A percentile compares a stretch with the other conserved stretches of the same genome.
These are phyloP conservation scores for Drosophila neutralis DNA, from an alignment of 2,888 invertebrate genomes.

Conservation along the genomic window DNA sequence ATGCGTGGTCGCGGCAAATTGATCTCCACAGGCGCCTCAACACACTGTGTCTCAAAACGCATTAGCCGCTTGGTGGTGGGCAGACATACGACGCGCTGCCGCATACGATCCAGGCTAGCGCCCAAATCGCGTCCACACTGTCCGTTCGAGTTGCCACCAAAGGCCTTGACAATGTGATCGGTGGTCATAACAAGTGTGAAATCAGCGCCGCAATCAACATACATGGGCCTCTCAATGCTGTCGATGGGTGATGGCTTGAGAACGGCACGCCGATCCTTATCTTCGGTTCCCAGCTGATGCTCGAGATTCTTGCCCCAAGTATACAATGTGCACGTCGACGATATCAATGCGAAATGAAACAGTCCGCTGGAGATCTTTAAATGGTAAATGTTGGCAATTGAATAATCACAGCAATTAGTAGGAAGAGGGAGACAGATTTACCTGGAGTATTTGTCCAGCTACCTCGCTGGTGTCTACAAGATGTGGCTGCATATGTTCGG, in stretches of 20 bases:
- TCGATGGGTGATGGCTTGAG: slow-evolving; percentile 82
- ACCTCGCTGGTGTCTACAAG: slow-evolving; percentile 88
- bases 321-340: slow-evolving; percentile 89
- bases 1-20: slow-evolving; percentile 84
- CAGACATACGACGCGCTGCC: slow-evolving; percentile 83
- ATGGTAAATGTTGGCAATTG: background rate
- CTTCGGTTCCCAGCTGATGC: slow-evolving; percentile 91
- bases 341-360: slow-evolving; percentile 92
- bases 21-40: slow-evolving; percentile 83
- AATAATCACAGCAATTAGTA: background rate
- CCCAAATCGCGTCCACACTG: slow-evolving; percentile 84
- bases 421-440: slow-evolving; percentile 65
- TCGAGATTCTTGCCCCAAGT: slow-evolving; percentile 96
- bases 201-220: slow-evolving; percentile 85
- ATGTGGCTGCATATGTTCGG: slow-evolving; percentile 87
- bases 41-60: slow-evolving; percentile 84
- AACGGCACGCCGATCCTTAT: slow-evolving; percentile 83
- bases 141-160: slow-evolving; percentile 85
- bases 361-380: slow-evolving; percentile 89
- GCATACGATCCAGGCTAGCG: slow-evolving; percentile 81
- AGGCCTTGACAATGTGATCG: slow-evolving; percentile 83
- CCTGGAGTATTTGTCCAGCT: slow-evolving; percentile 88
- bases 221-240: slow-evolving; percentile 82
- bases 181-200: slow-evolving; percentile 85
- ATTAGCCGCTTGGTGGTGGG: slow-evolving; percentile 84